Evolutionary conservation across 2,797 vertebrate species (phyloP).

Genomic region (Smutsia temminckii): DNA sequence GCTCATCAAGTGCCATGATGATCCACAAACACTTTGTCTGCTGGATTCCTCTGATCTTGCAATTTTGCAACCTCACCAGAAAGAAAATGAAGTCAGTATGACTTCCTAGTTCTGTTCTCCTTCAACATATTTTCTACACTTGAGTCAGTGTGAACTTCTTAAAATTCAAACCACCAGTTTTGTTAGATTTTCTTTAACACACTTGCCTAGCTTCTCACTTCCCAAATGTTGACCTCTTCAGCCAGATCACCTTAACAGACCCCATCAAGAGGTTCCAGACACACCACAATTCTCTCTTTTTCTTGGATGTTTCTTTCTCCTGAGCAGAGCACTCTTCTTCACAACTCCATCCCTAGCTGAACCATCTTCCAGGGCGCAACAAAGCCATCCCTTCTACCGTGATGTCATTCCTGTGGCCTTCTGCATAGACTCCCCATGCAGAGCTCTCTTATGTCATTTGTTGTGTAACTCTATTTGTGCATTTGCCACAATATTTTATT

Average conservation of each 20-base stretch:
- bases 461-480: background rate
- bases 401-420: background rate
- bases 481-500: background rate
- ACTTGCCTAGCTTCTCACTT: background rate
- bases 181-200: background rate
- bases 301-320: background rate
- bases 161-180: background rate
- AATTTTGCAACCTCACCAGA: background rate
- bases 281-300: background rate
- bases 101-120: background rate
- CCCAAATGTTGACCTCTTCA: background rate
- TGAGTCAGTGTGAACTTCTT: background rate
- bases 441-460: background rate
- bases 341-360: background rate
- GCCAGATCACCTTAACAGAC: background rate
- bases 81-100: background rate
- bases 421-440: background rate
- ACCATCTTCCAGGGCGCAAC: background rate
- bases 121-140: background rate
- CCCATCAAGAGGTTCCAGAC: background rate
- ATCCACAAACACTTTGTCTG: slow-evolving; percentile 10
- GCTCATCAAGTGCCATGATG: background rate
- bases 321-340: background rate
- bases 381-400: background rate
- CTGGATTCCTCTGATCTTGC: background rate